A percentile compares a stretch with the other conserved stretches of the same genome.
Evolutionary conservation across 2,888 invertebrate genomes (phyloP).

Genomic region (Clanis bilineata): DNA sequence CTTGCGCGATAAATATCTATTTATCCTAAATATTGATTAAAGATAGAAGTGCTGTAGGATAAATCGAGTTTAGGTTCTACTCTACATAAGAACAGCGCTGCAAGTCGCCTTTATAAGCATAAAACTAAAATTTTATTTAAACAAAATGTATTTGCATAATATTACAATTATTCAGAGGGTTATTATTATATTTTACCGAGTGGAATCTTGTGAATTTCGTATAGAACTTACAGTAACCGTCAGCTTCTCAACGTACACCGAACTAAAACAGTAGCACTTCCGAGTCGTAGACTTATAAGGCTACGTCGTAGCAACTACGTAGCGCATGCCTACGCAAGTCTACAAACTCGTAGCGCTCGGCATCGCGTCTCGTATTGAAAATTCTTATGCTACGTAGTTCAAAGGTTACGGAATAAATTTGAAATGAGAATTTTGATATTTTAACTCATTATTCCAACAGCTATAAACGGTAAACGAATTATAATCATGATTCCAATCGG

Average conservation of each 20-base stretch:
- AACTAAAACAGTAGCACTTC: background rate
- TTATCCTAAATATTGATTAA: too few relatives aligned
- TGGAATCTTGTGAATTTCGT: background rate
- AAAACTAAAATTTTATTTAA: too few relatives aligned
- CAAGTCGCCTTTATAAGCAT: too few relatives aligned
- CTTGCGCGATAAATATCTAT: background rate
- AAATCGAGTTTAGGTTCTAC: too few relatives aligned
- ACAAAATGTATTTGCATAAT: too few relatives aligned
- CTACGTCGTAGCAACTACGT: slow-evolving; percentile 40
- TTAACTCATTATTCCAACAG: too few relatives aligned
- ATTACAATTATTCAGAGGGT: too few relatives aligned
- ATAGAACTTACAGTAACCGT: background rate
- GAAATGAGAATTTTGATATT: slow-evolving; percentile 43
- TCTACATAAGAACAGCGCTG: too few relatives aligned
- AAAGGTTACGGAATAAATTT: slow-evolving; percentile 35
- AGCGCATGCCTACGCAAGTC: slow-evolving; percentile 33
- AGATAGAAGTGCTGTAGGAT: too few relatives aligned
- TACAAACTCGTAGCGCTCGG: slow-evolving; percentile 23
- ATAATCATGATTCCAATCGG: too few relatives aligned
- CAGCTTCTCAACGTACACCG: background rate
- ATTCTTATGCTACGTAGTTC: slow-evolving; percentile 22
- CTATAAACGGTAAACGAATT: too few relatives aligned
- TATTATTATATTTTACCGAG: too few relatives aligned
- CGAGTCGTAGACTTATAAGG: slow-evolving; percentile 8
- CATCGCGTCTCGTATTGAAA: slow-evolving; percentile 22